Base-by-base conservation (phyloP, 1,140 invertebrate genomes). In the Conopomorpha cramerella region DNA sequence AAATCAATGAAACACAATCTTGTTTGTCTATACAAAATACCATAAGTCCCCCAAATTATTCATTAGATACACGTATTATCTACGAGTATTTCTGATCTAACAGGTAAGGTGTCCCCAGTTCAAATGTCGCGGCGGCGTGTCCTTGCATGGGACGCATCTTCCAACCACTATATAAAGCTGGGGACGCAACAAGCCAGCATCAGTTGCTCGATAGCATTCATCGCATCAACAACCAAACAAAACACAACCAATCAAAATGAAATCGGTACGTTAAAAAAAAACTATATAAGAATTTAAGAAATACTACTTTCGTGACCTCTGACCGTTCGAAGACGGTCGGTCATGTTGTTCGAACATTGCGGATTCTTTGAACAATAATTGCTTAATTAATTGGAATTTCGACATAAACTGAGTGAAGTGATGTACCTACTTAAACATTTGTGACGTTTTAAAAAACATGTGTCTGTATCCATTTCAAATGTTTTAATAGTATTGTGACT, bases 71-170 rank as follows among this genome's bases (percentile, higher is more conserved):
- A n/a, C n/a, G n/a, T n/a, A n/a, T n/a, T n/a, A n/a, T n/a, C n/a
- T n/a, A n/a, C n/a, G n/a, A n/a, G n/a, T n/a, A n/a, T n/a, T n/a
- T n/a, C n/a, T n/a, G n/a, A n/a, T n/a, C n/a, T n/a, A n/a, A n/a
- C n/a, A n/a, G n/a, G 45, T 49, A 55, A 57, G 66, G 67, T 31
- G 52, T 25, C 53, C 54, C 60, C 55, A 64, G 60, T 68, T 64
- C 58, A 71, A 74, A 74, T 74, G 70, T 64, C 70, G 68, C 49
- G 48, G 46, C 34, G 39, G n/a, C n/a, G n/a, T 53, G 66, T 64
- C 63, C 63, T 67, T 61, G 66, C 53, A 29, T 8, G 14, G 43
- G 39, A 19, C 13, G 33, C 36, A 39, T 43, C 39, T 41, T 30
- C 48, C 32, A 18, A 33, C 26, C 41, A 36, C 16, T 74, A 71